These are phyloP conservation scores for Coleophora flavipennella DNA, from an alignment of 2,888 invertebrate species.

Conservation along the genomic window DNA sequence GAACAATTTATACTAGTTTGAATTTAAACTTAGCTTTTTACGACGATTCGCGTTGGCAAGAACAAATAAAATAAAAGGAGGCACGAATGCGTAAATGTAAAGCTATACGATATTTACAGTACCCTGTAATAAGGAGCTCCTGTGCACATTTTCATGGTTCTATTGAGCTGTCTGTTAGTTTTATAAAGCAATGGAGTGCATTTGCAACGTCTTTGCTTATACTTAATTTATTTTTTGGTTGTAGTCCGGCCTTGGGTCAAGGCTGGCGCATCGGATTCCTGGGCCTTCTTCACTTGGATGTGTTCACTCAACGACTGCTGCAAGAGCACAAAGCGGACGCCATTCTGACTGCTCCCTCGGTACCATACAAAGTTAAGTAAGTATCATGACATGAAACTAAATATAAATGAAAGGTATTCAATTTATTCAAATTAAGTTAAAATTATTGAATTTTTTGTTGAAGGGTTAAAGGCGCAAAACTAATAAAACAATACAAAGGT, in stretches of 20 bases:
- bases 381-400: conserved; percentile 11
- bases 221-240: conserved; percentile 19
- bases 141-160: too few species aligned
- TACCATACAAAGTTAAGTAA: conserved; percentile 81
- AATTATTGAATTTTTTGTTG: conserved; percentile 38
- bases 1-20: too few species aligned
- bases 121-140: too few species aligned
- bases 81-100: too few species aligned
- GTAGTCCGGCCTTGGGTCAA: conserved; percentile 87
- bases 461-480: conserved; percentile 81
- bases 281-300: conserved; percentile 89
- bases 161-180: too few species aligned
- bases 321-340: conserved; percentile 89
- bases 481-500: conserved; percentile 75
- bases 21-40: too few species aligned
- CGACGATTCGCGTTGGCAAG: too few species aligned
- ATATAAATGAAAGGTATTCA: not conserved
- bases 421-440: not conserved
- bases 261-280: conserved; percentile 92
- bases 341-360: conserved; percentile 88
- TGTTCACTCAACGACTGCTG: conserved; percentile 87
- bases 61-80: too few species aligned
- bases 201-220: too few species aligned
- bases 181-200: too few species aligned
- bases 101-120: too few species aligned